Conservation (phyloP, 2,113 vertebrate species). For the Phylloscopus trochilus region DNA sequence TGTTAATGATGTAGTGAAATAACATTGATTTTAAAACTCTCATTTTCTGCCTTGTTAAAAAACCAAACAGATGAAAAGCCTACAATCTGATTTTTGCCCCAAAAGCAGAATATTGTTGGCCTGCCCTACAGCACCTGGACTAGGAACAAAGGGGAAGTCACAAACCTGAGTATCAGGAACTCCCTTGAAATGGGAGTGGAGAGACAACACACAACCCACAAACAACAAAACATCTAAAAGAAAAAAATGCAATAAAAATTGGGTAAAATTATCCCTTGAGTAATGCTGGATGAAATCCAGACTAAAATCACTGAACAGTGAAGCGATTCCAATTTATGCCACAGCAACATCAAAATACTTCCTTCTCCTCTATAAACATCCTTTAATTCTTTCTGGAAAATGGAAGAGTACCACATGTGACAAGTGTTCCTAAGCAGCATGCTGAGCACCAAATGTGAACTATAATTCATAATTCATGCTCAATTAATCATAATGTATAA, state of each 20-base stretch:
- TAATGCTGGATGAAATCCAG: conserved; percentile 8
- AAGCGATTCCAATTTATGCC: conserved; percentile 6
- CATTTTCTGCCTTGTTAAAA: background rate
- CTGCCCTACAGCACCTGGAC: background rate
- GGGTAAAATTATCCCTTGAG: background rate
- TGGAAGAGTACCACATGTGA: background rate
- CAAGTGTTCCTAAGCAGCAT: background rate
- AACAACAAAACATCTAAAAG: background rate
- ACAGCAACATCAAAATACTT: conserved; percentile 9
- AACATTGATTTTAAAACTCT: background rate
- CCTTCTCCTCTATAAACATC: conserved; percentile 8
- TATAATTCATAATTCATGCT: background rate
- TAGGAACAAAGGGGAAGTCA: background rate
- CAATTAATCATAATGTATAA: conserved; percentile 24
- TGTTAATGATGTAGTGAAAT: background rate
- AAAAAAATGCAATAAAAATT: background rate
- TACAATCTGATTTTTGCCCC: background rate
- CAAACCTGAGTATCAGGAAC: background rate
- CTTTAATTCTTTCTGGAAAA: conserved; percentile 5
- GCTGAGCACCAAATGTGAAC: background rate
- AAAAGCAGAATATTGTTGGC: background rate
- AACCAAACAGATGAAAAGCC: background rate
- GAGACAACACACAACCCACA: background rate
- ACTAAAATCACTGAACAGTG: background rate
- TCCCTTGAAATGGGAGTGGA: background rate